Evolutionary conservation across 2,888 invertebrate genomes (phyloP).

Genomic region (Ormyrus rosae): DNA sequence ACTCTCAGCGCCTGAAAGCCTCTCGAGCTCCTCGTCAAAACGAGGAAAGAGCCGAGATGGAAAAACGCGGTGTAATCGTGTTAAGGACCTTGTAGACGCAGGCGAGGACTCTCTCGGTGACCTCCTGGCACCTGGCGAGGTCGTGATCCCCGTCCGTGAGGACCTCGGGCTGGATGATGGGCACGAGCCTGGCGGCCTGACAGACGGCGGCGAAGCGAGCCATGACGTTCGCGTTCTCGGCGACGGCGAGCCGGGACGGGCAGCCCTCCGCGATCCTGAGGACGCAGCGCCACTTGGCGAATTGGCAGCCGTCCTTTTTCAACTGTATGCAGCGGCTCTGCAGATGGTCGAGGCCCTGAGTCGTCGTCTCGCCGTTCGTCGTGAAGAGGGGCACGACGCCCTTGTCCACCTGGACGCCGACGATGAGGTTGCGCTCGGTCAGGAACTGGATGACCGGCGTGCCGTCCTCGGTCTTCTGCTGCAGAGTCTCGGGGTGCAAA

Average conservation of each 20-base stretch:
- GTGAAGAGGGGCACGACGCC: constrained; percentile 97
- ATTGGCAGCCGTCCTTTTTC: constrained; percentile 97
- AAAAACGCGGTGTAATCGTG: too few relatives aligned
- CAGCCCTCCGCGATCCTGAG: constrained; percentile 94
- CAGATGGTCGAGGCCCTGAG: constrained; percentile 97
- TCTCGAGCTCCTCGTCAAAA: background rate
- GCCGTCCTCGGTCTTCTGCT: constrained; percentile 95
- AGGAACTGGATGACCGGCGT: constrained; percentile 90
- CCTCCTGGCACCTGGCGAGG: constrained; percentile 93
- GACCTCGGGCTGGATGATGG: constrained; percentile 99
- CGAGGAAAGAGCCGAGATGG: background rate
- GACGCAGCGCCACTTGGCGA: constrained; percentile 99
- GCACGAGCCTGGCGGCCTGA: constrained; percentile 96
- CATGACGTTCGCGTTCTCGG: constrained; percentile 97
- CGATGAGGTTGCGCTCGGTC: constrained; percentile 93
- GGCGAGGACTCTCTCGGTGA: constrained; percentile 95
- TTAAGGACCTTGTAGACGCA: constrained; percentile 88
- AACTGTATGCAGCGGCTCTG: constrained; percentile 96
- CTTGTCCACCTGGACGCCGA: constrained; percentile 98
- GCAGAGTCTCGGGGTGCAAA: constrained; percentile 98
- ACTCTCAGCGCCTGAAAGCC: constrained; percentile 87
- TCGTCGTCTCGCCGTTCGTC: constrained; percentile 96
- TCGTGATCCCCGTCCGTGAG: constrained; percentile 98
- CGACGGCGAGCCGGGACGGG: constrained; percentile 90
- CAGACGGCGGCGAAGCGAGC: constrained; percentile 98